phyloP scores from a whole-genome alignment of 2,888 invertebrate species.

The Holacanthella duospinosa region DNA sequence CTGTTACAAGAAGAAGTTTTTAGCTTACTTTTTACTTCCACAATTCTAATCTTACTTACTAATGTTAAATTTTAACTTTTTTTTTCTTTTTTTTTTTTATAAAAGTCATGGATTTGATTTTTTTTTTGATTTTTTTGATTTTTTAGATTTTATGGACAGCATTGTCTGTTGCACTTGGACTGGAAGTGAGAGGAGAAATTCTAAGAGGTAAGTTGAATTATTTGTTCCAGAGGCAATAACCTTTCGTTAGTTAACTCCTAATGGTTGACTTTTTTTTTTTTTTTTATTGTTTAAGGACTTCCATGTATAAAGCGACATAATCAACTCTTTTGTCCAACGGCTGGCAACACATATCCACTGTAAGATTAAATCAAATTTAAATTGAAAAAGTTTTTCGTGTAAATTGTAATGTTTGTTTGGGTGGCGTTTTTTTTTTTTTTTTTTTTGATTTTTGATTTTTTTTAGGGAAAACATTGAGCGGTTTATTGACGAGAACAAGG shows the following conservation, averaged over 20 bases:
- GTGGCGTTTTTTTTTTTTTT: neutral
- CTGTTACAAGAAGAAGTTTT: no score
- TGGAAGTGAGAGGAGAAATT: constrained; percentile 76
- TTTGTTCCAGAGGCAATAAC: no score
- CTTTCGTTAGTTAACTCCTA: neutral
- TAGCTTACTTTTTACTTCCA: no score
- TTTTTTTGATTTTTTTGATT: no score
- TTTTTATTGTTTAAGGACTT: constrained; percentile 59
- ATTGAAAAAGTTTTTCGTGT: constrained; percentile 38
- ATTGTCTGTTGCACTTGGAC: constrained; percentile 70
- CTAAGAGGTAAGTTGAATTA: constrained; percentile 10
- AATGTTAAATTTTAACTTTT: no score
- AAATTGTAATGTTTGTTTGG: neutral
- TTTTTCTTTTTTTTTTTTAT: no score
- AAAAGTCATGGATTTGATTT: no score
- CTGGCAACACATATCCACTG: constrained; percentile 83
- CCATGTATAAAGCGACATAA: constrained; percentile 82
- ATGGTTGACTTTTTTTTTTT: neutral
- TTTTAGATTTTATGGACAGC: constrained; percentile 81
- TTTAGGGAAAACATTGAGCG: constrained; percentile 77
- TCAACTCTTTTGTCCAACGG: constrained; percentile 82
- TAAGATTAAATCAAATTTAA: no score
- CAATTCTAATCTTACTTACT: no score
- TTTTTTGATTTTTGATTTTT: constrained; percentile 25
- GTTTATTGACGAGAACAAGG: constrained; percentile 90